A percentile compares a stretch with the other conserved stretches of the same genome.
Evolutionary conservation across 2,888 invertebrate species (phyloP).

Genomic region (Drosophila yooni): DNA sequence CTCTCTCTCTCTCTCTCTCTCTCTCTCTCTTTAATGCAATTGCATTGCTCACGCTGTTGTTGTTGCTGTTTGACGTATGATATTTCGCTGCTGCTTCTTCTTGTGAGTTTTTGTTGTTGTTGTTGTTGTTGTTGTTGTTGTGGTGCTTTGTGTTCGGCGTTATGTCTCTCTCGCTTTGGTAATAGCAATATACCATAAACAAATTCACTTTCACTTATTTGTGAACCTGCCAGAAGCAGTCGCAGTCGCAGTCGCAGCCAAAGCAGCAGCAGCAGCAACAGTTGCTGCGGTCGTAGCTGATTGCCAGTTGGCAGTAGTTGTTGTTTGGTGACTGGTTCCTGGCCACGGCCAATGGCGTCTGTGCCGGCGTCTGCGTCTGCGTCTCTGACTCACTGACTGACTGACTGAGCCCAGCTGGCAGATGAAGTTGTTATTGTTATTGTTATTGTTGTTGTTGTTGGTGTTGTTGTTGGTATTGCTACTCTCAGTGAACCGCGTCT

Average conservation of each 20-base stretch:
- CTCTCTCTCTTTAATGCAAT: constrained; percentile 9
- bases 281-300: constrained; percentile 53
- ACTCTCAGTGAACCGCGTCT: constrained; percentile 35
- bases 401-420: constrained; percentile 37
- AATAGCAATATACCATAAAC: constrained; percentile 76
- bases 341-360: constrained; percentile 58
- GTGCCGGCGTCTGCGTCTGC: constrained; percentile 26
- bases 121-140: background rate
- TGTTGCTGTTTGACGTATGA: background rate
- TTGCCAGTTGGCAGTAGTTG: constrained; percentile 14
- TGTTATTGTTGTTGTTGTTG: background rate
- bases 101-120: constrained; percentile 2
- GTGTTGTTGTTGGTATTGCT: background rate
- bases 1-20: background rate
- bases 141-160: constrained; percentile 38
- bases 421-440: constrained; percentile 7
- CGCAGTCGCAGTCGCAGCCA: constrained; percentile 2
- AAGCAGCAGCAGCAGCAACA: constrained; percentile 22
- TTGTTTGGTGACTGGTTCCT: constrained; percentile 53
- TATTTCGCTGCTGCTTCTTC: constrained; percentile 13
- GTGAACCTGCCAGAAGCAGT: constrained; percentile 62
- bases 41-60: constrained; percentile 23
- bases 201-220: constrained; percentile 79
- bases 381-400: constrained; percentile 72
- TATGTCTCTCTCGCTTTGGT: constrained; percentile 71